Evolutionary conservation across 2,797 vertebrate species (phyloP), one percentile per base, ranked within the genome.

Genomic region (Yasuhikotakia modesta): DNA sequence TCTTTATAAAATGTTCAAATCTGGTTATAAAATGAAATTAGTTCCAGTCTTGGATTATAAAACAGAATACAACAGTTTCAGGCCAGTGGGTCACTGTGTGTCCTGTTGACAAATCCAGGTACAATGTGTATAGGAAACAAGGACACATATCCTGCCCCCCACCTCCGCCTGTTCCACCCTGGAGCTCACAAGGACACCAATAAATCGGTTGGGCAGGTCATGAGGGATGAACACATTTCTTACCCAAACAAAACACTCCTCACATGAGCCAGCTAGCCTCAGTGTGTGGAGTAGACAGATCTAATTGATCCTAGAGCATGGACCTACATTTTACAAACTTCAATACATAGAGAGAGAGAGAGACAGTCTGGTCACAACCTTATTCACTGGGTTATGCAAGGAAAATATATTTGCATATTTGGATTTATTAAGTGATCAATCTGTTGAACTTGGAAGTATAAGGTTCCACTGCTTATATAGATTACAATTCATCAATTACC

Each of bases 281-380:
- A 50, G 35, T 72, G 50, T 52, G 48, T n/a, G n/a, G 65, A 53
- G 21, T 76, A 75, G 81, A 70, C 55, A 50, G 46, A 71, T 81
- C 84, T 90, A 91, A 91, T 84, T 88, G 86, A 91, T 90, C 88
- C 89, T 88, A 35, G 78, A 84, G 85, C 85, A 53, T 84, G 64
- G 78, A 73, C 63, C 27, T 84, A 81, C 84, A 87, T 90, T 86
- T 85, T 79, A 85, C 75, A 73, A 60, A 80, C 50, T 86, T 85
- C 83, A 81, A 61, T 57, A 83, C 24, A 73, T 17, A 66, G 22
- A 75, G 1, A 77, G 67, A 76, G 57, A 73, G 72, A 77, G 64
- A 76, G 60, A 73, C 68, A 79, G 85, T 60, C 81, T 69, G 76
- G 39, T 60, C 0, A 0, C 30, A 57, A 58, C 6, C 21, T 30